A percentile compares a stretch with the other conserved stretches of the same genome.
phyloP scores from a whole-genome alignment of 2,888 invertebrate genomes.

The Elmis aenea region DNA sequence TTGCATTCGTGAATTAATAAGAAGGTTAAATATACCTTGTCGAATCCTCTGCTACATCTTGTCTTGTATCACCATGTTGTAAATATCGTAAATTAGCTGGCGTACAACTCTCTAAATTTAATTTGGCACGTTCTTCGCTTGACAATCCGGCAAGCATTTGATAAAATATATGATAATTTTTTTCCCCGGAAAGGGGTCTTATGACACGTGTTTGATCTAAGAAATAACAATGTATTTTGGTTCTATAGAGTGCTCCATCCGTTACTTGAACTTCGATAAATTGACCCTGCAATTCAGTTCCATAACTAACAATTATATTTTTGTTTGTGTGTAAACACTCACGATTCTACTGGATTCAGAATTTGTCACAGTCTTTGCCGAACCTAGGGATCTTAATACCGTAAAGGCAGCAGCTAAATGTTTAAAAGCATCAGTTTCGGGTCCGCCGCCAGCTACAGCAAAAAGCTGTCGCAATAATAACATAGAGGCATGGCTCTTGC shows the following conservation, averaged over 20 bases:
- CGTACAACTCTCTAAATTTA: conserved; percentile 82
- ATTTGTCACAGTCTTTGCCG: conserved; percentile 85
- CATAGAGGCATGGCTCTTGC: conserved; percentile 93
- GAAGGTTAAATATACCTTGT: conserved; percentile 38
- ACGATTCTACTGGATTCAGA: conserved; percentile 92
- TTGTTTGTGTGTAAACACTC: conserved; percentile 15
- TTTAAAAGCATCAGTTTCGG: conserved; percentile 94
- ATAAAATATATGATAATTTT: conserved; percentile 96
- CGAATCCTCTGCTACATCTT: conserved; percentile 69
- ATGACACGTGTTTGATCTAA: conserved; percentile 91
- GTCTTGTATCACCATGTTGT: conserved; percentile 65
- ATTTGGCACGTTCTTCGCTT: conserved; percentile 77
- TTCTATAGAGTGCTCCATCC: conserved; percentile 88
- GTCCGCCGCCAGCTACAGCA: conserved; percentile 90
- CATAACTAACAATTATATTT: background rate
- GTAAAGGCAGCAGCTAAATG: conserved; percentile 94
- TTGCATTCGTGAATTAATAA: too few species aligned
- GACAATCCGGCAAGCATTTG: conserved; percentile 89
- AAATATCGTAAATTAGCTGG: conserved; percentile 78
- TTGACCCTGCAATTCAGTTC: conserved; percentile 87
- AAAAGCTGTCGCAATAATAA: conserved; percentile 83
- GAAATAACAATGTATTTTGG: conserved; percentile 95
- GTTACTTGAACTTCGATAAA: conserved; percentile 96
- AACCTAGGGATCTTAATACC: conserved; percentile 84
- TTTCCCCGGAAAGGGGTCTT: conserved; percentile 77